Evolutionary conservation across 2,113 vertebrate species (phyloP), one percentile per base, ranked within the genome.

Genomic region (Oncorhynchus masou): DNA sequence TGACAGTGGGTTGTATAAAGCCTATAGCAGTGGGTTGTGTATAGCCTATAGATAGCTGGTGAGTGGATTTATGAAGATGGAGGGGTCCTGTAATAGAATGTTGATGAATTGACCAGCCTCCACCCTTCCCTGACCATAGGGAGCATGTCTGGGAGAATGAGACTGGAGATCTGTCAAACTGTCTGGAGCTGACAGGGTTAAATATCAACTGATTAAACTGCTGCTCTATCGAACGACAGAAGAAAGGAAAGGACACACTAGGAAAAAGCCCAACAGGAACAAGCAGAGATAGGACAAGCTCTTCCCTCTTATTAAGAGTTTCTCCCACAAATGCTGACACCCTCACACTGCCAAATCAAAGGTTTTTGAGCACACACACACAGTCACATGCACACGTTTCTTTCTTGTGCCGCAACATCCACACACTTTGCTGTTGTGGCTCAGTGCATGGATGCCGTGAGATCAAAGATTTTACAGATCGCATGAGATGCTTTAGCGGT

Each of bases 381-480:
- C 15, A 45, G 0, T 9, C 9, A 45, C 39, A 11, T 8, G 6
- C 39, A 77, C 68, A 75, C 67, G 79, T 31, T 39, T 84, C 69
- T 45, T 79, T 78, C 54, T 65, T 19, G 31, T 39, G 69, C 70
- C 51, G 29, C 73, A 86, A 77, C 74, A 75, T 64, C 66, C 62
- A 83, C 20, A 71, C 72, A 64, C 68, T 5, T 31, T 29, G 27
- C 31, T 59, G 68, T 67, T 69, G 51, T 54, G 15, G 16, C 48
- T 59, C 77, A 71, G 39, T 73, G 70, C 66, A 3, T 34, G 79
- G 79, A 81, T 74, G 68, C 60, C 70, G 65, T 66, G 71, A 79
- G 84, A 91, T 89, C 82, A 90, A 88, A 90, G 82, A 85, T 84
- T 83, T 86, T 82, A 81, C 81, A 90, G 80, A 88, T 86, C 72